Evolutionary conservation across 2,797 vertebrate genomes (phyloP).

Genomic region (Notolabrus celidotus): DNA sequence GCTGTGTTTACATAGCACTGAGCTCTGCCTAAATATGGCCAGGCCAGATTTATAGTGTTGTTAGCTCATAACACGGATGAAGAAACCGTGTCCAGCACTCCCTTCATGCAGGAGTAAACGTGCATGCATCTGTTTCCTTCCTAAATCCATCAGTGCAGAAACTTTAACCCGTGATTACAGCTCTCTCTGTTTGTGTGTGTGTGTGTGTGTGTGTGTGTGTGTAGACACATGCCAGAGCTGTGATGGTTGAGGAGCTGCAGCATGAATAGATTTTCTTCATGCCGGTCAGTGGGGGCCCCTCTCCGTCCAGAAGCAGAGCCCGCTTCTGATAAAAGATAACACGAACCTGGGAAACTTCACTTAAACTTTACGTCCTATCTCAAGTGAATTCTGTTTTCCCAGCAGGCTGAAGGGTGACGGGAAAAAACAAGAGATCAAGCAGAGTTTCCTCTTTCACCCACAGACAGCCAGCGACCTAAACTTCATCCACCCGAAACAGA

Average conservation of each 20-base stretch:
- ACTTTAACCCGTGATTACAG: slow-evolving; percentile 55
- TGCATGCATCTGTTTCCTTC: slow-evolving; percentile 61
- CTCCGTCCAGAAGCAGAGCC: slow-evolving; percentile 65
- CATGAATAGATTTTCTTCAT: slow-evolving; percentile 30
- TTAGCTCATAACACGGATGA: slow-evolving; percentile 50
- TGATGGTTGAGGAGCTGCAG: slow-evolving; percentile 37
- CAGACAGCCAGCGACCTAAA: slow-evolving; percentile 35
- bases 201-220: too few relatives aligned
- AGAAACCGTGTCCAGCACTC: slow-evolving; percentile 28
- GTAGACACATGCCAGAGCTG: slow-evolving; percentile 57
- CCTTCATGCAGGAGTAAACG: slow-evolving; percentile 42
- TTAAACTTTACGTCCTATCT: slow-evolving; percentile 59
- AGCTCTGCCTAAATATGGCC: slow-evolving; percentile 83
- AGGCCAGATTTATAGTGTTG: slow-evolving; percentile 73
- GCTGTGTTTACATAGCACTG: slow-evolving; percentile 81
- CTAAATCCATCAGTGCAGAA: slow-evolving; percentile 50
- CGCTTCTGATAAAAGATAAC: slow-evolving; percentile 68
- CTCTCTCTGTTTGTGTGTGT: too few relatives aligned
- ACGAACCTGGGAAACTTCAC: slow-evolving; percentile 56
- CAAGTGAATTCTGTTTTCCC: slow-evolving; percentile 46
- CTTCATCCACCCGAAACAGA: slow-evolving; percentile 55
- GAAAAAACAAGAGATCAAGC: slow-evolving; percentile 56
- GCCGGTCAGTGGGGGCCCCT: slow-evolving; percentile 22
- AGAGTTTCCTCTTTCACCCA: slow-evolving; percentile 56
- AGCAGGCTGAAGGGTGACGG: slow-evolving; percentile 22